Base-by-base conservation (phyloP, 2,113 vertebrate genomes). In the Rousettus leschenaultii region DNA sequence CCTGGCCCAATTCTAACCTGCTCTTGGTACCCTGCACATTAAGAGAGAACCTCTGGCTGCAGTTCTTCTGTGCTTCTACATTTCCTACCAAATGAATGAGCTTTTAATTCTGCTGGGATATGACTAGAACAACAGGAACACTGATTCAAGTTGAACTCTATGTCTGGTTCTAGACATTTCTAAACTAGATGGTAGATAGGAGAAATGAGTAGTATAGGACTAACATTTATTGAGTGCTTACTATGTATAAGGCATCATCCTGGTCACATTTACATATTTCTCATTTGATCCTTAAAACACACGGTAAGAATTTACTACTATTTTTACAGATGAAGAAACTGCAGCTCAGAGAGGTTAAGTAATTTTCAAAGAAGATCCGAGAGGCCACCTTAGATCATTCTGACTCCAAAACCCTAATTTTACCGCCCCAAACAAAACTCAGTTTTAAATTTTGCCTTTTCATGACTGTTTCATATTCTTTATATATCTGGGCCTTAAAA, bases 221-320 rank as follows among this genome's bases (percentile, higher is more conserved):
- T 15, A 40, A 74, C 1, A 21, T 40, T 16, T 11, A 21, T 0
- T 35, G 24, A 78, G 51, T 21, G 45, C 66, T 87, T 26, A 48
- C 24, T 21, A n/a, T 0, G 12, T 7, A 15, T 13, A n/a, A 66
- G 78, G 33, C 8, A n/a, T 3, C 0, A 0, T 28, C 14, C 33
- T 9, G 38, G 75, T 74, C 63, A 89, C 48, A 40, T 45, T 24
- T 9, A 84, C 22, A 7, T 24, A 26, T 1, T n/a, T 66, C 57
- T 80, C 51, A 30, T 12, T 21, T 30, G 83, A 79, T 16, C 53
- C 57, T 93, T 57, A 51, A 2, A 45, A 55, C 63, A 38, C 1
- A 53, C 0, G 7, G 48, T n/a, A 55, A 85, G 73, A 66, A 45
- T 48, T 24, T n/a, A 19, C 24, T 8, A 26, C 35, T 22, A 38